A percentile compares a stretch with the other conserved stretches of the same genome.
Conservation (phyloP, 2,113 vertebrate genomes). For the Phyllostomus hastatus region DNA sequence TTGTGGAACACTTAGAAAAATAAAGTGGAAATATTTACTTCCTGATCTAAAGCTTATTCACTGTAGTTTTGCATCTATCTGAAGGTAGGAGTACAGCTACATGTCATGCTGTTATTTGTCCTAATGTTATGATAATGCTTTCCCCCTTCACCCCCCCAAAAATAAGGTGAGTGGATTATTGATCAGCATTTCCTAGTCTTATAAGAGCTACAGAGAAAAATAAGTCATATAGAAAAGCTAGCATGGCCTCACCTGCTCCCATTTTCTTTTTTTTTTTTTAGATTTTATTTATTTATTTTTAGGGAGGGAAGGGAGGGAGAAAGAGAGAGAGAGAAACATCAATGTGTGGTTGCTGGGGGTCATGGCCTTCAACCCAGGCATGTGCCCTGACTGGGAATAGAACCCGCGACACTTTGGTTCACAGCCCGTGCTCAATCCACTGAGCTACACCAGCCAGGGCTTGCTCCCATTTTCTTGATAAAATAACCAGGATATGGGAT, state of each 20-base stretch:
- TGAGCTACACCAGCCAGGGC: too few species aligned
- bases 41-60: conserved; percentile 56
- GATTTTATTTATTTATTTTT: too few species aligned
- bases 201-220: neutral
- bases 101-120: neutral
- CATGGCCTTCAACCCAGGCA: too few species aligned
- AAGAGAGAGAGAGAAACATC: too few species aligned
- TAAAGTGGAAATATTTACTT: conserved; percentile 65
- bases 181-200: neutral
- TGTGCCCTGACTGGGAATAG: too few species aligned
- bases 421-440: too few species aligned
- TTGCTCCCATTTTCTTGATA: neutral
- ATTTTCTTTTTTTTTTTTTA: neutral
- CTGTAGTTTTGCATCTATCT: neutral
- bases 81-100: conserved; percentile 9
- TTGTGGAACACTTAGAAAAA: conserved; percentile 58
- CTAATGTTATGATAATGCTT: neutral
- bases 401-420: too few species aligned
- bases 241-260: neutral
- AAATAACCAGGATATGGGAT: neutral
- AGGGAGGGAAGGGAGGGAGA: too few species aligned
- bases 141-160: accelerated
- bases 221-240: neutral
- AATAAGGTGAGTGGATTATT: neutral
- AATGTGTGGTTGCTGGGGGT: too few species aligned